Evolutionary conservation across 2,797 vertebrate species (phyloP), one percentile per base, ranked within the genome.

Genomic region (Lutjanus argentimaculatus): DNA sequence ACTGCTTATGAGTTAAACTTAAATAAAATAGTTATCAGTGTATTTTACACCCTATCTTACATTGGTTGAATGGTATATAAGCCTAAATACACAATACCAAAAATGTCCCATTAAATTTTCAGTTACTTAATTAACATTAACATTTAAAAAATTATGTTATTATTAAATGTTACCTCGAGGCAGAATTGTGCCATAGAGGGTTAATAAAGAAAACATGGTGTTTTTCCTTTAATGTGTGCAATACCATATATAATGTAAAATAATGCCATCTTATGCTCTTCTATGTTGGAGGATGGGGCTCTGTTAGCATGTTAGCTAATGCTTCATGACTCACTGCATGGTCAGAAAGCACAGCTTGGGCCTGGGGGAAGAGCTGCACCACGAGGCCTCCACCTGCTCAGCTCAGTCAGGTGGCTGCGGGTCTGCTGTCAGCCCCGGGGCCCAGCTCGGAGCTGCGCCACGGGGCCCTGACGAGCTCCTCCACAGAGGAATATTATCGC

Each of bases 361-460:
- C 87, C 86, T 85, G 21, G 22, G 90, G 89, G 82, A 8, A 56
- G 86, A 91, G 91, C 85, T 90, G 85, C 85, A 79, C 83, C 80
- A 83, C 42, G 49, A 88, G 85, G 86, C 85, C 82, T 75, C 79
- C 79, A 78, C 85, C 80, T 73, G 61, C 80, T 83, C 40, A 11
- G 62, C 81, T 88, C 62, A 81, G 83, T 82, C 81, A 89, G 91
- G 93, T 92, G 91, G 88, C 80, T 82, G 90, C 88, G 76, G 88
- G 88, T 90, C 73, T 69, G 67, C 87, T 83, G 82, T 84, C 68
- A 63, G 67, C 56, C 77, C 69, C 0, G 12, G 61, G 88, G 79
- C 82, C 67, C 81, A 69, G 74, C 87, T 85, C 42, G 8, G 89
- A 90, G 90, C 87, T 79, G 77, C 56, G 2, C 87, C 61, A 2